Percentiles rank a stretch among this genome's conserved stretches.
phyloP scores from a whole-genome alignment of 23 tunicate genomes.

The Halocynthia roretzi region DNA sequence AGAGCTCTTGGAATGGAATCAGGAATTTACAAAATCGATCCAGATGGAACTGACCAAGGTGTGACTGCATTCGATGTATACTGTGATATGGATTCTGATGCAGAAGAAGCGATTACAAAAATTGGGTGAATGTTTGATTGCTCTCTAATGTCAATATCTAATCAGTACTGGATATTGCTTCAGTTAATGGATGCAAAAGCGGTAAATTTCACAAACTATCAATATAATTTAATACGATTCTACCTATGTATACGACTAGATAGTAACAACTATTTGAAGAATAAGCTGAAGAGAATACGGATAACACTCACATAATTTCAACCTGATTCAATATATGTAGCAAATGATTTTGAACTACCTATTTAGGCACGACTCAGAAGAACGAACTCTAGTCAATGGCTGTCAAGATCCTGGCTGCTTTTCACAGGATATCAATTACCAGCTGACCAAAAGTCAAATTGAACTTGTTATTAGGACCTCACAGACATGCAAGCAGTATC shows the following conservation, averaged over 20 bases:
- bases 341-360: too few species aligned
- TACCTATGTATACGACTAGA: too few species aligned
- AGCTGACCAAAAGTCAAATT: neutral
- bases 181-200: neutral
- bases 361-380: conserved; percentile 2
- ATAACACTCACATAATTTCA: too few species aligned
- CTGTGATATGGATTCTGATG: neutral
- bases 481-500: neutral
- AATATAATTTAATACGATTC: too few species aligned
- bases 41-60: neutral
- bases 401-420: conserved; percentile 5
- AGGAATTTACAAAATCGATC: neutral
- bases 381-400: neutral
- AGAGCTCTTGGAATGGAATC: neutral
- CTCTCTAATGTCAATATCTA: neutral
- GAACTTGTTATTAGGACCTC: conserved; percentile 2
- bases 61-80: neutral
- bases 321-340: too few species aligned
- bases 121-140: neutral
- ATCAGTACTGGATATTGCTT: neutral
- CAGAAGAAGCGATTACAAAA: neutral
- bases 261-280: too few species aligned
- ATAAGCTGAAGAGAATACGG: too few species aligned
- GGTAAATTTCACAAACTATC: too few species aligned
- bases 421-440: neutral